These are phyloP conservation scores for Tenthredo notha DNA, from an alignment of 2,888 invertebrate genomes.

Conservation along the genomic window DNA sequence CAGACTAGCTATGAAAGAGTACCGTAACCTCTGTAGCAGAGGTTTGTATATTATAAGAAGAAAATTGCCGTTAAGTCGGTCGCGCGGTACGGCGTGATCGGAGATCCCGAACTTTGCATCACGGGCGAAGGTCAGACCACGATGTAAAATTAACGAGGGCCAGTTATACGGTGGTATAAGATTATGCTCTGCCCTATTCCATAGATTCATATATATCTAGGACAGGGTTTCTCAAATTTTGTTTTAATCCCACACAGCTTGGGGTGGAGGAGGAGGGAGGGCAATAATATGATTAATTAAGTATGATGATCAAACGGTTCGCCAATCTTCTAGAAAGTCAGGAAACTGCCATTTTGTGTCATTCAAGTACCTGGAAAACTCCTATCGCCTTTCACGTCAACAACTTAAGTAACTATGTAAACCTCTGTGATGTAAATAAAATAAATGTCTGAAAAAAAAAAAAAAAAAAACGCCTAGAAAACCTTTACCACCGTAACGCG, in stretches of 20 bases:
- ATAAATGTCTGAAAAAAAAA: neutral
- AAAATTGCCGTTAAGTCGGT: constrained; percentile 50
- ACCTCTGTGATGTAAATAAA: neutral
- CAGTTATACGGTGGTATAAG: constrained; percentile 5
- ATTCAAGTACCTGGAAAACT: neutral
- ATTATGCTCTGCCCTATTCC: constrained; percentile 13
- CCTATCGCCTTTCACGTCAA: neutral
- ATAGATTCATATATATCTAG: constrained; percentile 5
- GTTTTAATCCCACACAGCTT: neutral
- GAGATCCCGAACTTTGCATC: constrained; percentile 41
- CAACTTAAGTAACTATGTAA: neutral
- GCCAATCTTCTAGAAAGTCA: neutral
- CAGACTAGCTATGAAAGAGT: constrained; percentile 40
- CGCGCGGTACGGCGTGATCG: constrained; percentile 7
- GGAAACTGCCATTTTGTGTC: neutral
- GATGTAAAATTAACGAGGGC: constrained; percentile 34
- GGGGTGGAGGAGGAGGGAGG: too few species aligned
- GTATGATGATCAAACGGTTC: neutral
- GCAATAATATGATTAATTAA: neutral
- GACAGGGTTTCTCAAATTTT: constrained; percentile 27
- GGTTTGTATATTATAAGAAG: constrained; percentile 35
- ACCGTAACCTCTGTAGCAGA: constrained; percentile 25
- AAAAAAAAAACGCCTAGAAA: neutral
- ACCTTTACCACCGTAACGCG: neutral
- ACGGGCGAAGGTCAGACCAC: constrained; percentile 23